phyloP scores from a whole-genome alignment of 1,140 invertebrate species.

The Apocrypta bakeri region DNA sequence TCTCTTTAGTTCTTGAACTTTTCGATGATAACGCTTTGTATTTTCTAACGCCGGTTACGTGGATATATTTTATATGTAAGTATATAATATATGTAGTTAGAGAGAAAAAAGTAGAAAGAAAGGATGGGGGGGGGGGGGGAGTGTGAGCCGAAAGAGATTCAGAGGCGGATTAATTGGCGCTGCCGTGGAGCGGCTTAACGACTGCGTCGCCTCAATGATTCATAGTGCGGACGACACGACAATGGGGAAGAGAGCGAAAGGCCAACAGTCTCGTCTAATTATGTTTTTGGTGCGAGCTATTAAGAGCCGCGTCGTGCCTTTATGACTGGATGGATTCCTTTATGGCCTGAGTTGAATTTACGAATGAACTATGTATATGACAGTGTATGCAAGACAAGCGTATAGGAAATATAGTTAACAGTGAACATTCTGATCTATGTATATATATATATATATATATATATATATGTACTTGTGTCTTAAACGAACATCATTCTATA shows the following conservation, averaged over 20 bases:
- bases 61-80: background rate
- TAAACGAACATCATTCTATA: too few relatives aligned
- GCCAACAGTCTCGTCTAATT: constrained; percentile 19
- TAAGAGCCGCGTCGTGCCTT: background rate
- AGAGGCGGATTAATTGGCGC: constrained; percentile 21
- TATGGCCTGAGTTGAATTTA: background rate
- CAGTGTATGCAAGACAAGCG: too few relatives aligned
- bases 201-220: constrained; percentile 20
- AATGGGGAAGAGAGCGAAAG: background rate
- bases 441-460: too few relatives aligned
- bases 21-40: constrained; percentile 20
- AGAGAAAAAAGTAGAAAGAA: too few relatives aligned
- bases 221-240: background rate
- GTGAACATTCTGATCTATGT: too few relatives aligned
- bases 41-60: background rate
- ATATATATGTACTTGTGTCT: too few relatives aligned
- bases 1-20: background rate
- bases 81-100: too few relatives aligned
- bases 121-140: too few relatives aligned
- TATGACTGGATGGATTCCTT: background rate
- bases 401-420: too few relatives aligned
- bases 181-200: constrained; percentile 9
- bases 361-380: background rate
- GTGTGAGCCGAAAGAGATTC: background rate
- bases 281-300: background rate